Conservation (phyloP, 2,797 vertebrate genomes). For the Phataginus tricuspis region DNA sequence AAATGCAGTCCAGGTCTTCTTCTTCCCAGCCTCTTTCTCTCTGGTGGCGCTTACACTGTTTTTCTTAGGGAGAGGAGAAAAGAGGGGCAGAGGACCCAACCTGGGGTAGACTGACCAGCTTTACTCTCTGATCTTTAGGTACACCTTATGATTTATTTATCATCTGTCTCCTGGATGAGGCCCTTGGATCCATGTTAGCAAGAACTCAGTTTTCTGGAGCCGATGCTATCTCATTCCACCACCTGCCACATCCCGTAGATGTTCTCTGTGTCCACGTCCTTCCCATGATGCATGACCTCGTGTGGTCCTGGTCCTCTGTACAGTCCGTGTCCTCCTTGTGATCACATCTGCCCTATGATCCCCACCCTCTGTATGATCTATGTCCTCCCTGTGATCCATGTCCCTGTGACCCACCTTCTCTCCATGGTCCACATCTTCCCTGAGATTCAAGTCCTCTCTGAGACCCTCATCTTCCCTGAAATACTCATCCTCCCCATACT, state of each 20-base stretch:
- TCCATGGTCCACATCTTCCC: neutral
- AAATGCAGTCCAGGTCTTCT: neutral
- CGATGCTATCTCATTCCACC: neutral
- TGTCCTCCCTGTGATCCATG: neutral
- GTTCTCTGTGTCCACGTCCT: neutral
- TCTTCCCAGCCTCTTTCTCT: neutral
- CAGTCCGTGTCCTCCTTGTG: neutral
- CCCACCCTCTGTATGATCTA: accelerated
- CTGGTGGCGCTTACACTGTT: accelerated
- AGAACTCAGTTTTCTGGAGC: neutral
- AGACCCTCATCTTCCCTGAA: neutral
- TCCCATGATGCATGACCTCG: neutral
- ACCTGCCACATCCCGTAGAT: accelerated
- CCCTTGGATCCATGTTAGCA: neutral
- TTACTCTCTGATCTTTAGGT: neutral
- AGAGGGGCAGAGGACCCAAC: accelerated
- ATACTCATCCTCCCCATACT: neutral
- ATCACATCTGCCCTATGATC: neutral
- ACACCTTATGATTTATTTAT: neutral
- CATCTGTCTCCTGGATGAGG: neutral
- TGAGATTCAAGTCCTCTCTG: accelerated
- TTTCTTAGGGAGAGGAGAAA: neutral
- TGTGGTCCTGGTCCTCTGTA: no score
- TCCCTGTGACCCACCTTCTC: neutral
- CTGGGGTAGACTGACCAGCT: no score